phyloP scores from a whole-genome alignment of 64 coral and sea anemone species.

The Stylophora pistillata region DNA sequence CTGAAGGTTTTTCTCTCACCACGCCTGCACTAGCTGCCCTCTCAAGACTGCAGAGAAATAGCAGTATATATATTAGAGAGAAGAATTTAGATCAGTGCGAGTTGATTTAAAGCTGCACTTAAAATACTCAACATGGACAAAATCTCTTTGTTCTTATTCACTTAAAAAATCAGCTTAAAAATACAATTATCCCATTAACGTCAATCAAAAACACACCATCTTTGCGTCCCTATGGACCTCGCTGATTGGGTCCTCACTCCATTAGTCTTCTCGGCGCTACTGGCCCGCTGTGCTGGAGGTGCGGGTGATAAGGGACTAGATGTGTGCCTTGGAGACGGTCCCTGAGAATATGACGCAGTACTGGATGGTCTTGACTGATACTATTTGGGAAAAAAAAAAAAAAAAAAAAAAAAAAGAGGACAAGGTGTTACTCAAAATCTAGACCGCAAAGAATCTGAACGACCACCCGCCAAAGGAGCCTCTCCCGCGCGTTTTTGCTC shows the following conservation, averaged over 20 bases:
- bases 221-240: constrained; percentile 74
- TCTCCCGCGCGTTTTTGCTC: too few relatives aligned
- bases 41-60: constrained; percentile 36
- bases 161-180: not conserved
- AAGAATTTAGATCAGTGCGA: too few relatives aligned
- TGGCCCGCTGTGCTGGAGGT: constrained; percentile 40
- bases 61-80: not conserved
- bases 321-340: constrained; percentile 23
- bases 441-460: too few relatives aligned
- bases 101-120: too few relatives aligned
- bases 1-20: constrained; percentile 69
- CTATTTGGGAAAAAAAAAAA: constrained; percentile 12
- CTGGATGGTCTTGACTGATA: constrained; percentile 56
- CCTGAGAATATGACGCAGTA: not conserved
- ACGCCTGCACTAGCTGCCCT: constrained; percentile 59
- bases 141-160: not conserved
- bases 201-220: constrained; percentile 32
- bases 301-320: constrained; percentile 46
- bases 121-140: not conserved
- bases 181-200: not conserved
- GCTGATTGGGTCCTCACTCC: constrained; percentile 6
- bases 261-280: constrained; percentile 4
- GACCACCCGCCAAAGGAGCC: too few relatives aligned
- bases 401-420: not conserved
- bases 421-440: too few relatives aligned